Base-by-base conservation (phyloP, 2,888 invertebrate genomes). In the Caenorhabditis sp. region DNA sequence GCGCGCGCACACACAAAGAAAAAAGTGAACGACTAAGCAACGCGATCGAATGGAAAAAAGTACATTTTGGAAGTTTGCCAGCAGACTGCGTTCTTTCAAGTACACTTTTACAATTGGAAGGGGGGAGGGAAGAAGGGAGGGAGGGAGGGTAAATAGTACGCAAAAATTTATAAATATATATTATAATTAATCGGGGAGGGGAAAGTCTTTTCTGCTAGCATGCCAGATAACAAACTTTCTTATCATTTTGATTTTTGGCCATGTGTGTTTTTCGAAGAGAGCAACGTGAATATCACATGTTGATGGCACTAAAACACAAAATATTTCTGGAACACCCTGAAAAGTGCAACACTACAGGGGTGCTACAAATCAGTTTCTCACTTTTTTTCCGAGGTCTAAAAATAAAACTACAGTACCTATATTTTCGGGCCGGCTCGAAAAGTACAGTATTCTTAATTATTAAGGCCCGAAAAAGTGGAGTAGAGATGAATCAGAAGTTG, bases 31-130 rank as follows among this genome's bases (percentile, higher is more conserved):
- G 43, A 43, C n/a, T n/a, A 36, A 36, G 5, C 6, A 36, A 36
- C 36, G 36, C 31, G 31, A 31, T 31, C 10, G 43, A 2, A 3
- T 3, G 14, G 17, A 2, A 43, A 43, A 43, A 43, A 43, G 51
- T 23, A 51, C 51, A 51, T 51, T 23, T 51, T 51, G 51, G 51
- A 51, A 51, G 51, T 51, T 23, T 51, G 51, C 51, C 51, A 51
- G 21, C 23, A 19, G 17, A 50, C 14, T 14, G 12, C 43, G 43
- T 43, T 43, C 43, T 3, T 43, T 43, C 43, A 43, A 43, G 43
- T 53, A 21, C 53, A 21, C 53, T 53, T 19, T 53, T 10, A 21
- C 17, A 53, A 1, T 1, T 26, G 27, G 26, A 27, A 27, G 27
- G 27, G 26, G 55, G 55, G 27, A 26, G 14, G n/a, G 55, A 24